A percentile compares a stretch with the other conserved stretches of the same genome.
phyloP scores from a whole-genome alignment of 2,888 invertebrate species.

The Reticulitermes lucifugus region DNA sequence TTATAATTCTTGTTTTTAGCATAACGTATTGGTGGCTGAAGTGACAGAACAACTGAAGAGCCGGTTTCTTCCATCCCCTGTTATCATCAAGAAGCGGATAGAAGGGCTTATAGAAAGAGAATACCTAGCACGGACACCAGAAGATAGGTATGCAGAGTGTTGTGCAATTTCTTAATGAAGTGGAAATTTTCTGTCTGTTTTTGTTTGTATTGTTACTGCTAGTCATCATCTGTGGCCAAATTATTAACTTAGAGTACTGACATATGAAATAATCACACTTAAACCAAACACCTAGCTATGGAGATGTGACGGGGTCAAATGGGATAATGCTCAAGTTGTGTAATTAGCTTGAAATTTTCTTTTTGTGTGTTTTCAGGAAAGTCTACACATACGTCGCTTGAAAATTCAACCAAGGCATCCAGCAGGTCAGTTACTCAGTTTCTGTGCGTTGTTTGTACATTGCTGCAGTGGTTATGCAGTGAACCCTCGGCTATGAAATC shows the following conservation, averaged over 20 bases:
- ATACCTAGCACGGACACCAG: constrained; percentile 96
- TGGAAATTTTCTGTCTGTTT: no score
- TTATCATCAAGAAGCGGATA: constrained; percentile 98
- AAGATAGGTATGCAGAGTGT: constrained; percentile 75
- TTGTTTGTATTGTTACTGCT: no score
- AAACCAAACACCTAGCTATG: no score
- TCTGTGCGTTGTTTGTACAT: not conserved
- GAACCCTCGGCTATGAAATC: no score
- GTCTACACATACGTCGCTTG: constrained; percentile 96
- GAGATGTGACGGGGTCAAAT: not conserved
- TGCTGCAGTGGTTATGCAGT: not conserved
- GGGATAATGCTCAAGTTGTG: not conserved
- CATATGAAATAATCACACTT: no score
- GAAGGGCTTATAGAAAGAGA: constrained; percentile 99
- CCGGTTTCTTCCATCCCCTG: constrained; percentile 97
- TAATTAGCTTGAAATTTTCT: constrained; percentile 38
- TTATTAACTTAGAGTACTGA: not conserved
- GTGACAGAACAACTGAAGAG: constrained; percentile 97
- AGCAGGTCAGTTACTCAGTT: constrained; percentile 35
- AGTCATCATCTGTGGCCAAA: no score
- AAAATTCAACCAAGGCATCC: constrained; percentile 56
- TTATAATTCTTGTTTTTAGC: constrained; percentile 66
- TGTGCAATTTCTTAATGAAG: not conserved
- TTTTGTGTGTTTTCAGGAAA: constrained; percentile 71
- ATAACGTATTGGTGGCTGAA: constrained; percentile 95